Percentiles rank a stretch among this genome's conserved stretches.
phyloP scores from a whole-genome alignment of 2,113 vertebrate genomes.

The Gymnogyps californianus region DNA sequence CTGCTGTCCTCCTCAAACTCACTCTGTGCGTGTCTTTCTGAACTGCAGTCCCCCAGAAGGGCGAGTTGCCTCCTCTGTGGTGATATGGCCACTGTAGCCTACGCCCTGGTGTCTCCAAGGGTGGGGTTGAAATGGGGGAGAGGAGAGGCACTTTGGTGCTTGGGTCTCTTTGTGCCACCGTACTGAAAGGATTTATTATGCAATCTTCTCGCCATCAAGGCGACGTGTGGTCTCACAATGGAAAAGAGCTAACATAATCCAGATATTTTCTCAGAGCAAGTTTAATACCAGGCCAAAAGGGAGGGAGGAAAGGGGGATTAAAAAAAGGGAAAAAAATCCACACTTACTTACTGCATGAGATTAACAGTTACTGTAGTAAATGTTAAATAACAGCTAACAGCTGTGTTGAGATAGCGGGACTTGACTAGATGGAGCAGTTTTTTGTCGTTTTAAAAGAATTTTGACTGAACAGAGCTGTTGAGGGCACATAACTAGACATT shows the following conservation, averaged over 20 bases:
- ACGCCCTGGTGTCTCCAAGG: background rate
- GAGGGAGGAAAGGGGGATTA: background rate
- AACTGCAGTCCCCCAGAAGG: background rate
- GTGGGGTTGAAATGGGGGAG: background rate
- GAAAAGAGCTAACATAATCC: slow-evolving; percentile 48
- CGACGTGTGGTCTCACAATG: slow-evolving; percentile 11
- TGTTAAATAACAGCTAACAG: slow-evolving; percentile 48
- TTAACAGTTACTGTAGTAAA: slow-evolving; percentile 25
- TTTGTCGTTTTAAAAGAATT: slow-evolving; percentile 12
- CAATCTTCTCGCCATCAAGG: background rate
- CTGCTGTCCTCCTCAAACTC: background rate
- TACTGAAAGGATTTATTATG: slow-evolving; percentile 8
- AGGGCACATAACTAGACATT: slow-evolving; percentile 60
- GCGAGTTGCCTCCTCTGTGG: background rate
- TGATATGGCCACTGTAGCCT: background rate
- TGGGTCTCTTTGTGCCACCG: background rate
- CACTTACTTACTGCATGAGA: background rate
- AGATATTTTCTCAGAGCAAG: slow-evolving; percentile 43
- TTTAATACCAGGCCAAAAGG: slow-evolving; percentile 1
- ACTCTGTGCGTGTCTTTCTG: background rate
- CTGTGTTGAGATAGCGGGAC: background rate
- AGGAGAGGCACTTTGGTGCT: background rate
- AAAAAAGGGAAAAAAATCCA: background rate
- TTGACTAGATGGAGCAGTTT: slow-evolving; percentile 13
- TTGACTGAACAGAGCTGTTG: background rate